A percentile compares a stretch with the other conserved stretches of the same genome.
These are phyloP conservation scores for Acarapis woodi DNA, from an alignment of 1,140 invertebrate genomes.

Conservation along the genomic window DNA sequence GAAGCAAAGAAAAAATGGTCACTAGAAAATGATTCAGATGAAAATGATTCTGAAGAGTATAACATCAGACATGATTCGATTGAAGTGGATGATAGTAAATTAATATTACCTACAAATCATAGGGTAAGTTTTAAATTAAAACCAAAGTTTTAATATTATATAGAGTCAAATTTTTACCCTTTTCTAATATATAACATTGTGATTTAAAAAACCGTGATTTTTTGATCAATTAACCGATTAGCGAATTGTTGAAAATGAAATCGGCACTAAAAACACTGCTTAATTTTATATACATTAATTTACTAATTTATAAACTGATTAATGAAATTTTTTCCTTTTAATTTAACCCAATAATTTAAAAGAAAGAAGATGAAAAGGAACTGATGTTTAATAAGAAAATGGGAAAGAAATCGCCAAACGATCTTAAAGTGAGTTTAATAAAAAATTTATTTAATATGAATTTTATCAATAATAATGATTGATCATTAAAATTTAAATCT, in stretches of 20 bases:
- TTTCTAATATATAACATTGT: neutral
- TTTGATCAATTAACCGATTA: no score
- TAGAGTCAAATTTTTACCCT: neutral
- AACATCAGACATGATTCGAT: neutral
- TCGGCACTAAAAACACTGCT: no score
- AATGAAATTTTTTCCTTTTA: no score
- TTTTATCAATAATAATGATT: neutral
- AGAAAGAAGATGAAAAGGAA: no score
- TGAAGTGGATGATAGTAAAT: neutral
- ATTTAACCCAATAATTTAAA: no score
- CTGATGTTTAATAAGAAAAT: no score
- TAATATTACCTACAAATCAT: neutral
- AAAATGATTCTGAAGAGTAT: conserved; percentile 20
- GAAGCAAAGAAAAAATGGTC: conserved; percentile 16
- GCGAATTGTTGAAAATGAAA: no score
- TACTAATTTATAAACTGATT: no score
- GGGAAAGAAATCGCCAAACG: neutral
- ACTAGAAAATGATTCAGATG: conserved; percentile 18
- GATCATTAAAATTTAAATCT: neutral
- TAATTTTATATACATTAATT: no score
- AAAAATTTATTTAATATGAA: neutral
- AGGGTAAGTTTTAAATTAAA: neutral
- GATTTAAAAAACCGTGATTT: neutral
- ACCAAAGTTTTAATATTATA: neutral
- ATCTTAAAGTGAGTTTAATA: neutral